Conservation (phyloP, 2,888 invertebrate genomes). For the Tetanocera ferruginea region DNA sequence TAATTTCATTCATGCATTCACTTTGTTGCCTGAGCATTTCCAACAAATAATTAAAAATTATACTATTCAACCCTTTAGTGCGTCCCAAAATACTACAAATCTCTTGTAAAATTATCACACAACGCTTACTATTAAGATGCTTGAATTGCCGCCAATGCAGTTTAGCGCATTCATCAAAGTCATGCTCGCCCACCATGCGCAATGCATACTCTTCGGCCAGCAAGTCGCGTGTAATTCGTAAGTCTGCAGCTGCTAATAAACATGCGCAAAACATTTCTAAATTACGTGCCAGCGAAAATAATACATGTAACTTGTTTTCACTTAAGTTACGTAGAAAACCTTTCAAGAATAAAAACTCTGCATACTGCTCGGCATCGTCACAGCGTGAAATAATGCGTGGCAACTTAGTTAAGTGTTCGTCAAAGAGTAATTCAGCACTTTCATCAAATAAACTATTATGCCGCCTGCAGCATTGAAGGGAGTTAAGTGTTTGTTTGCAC, state of each 20-base stretch:
- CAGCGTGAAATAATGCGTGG: conserved; percentile 78
- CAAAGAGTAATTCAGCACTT: conserved; percentile 74
- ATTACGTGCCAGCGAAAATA: conserved; percentile 73
- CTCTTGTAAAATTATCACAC: conserved; percentile 71
- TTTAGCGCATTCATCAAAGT: conserved; percentile 61
- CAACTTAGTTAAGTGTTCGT: conserved; percentile 72
- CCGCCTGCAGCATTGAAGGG: conserved; percentile 62
- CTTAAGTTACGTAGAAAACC: conserved; percentile 78
- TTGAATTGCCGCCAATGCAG: conserved; percentile 78
- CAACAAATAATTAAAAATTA: conserved; percentile 76
- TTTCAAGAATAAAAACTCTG: conserved; percentile 75
- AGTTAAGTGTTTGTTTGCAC: conserved; percentile 67
- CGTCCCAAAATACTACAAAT: conserved; percentile 74
- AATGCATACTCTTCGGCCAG: conserved; percentile 72
- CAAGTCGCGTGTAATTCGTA: conserved; percentile 71
- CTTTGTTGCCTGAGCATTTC: conserved; percentile 73
- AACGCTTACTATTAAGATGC: conserved; percentile 72
- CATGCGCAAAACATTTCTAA: conserved; percentile 74
- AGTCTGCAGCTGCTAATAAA: conserved; percentile 72
- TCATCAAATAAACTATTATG: conserved; percentile 59
- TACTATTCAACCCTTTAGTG: conserved; percentile 70
- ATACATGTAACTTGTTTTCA: conserved; percentile 72
- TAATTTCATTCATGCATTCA: conserved; percentile 74
- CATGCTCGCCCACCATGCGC: conserved; percentile 65
- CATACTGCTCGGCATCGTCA: conserved; percentile 76